Evolutionary conservation across 2,113 vertebrate genomes (phyloP).

Genomic region (Apeltes quadracus): DNA sequence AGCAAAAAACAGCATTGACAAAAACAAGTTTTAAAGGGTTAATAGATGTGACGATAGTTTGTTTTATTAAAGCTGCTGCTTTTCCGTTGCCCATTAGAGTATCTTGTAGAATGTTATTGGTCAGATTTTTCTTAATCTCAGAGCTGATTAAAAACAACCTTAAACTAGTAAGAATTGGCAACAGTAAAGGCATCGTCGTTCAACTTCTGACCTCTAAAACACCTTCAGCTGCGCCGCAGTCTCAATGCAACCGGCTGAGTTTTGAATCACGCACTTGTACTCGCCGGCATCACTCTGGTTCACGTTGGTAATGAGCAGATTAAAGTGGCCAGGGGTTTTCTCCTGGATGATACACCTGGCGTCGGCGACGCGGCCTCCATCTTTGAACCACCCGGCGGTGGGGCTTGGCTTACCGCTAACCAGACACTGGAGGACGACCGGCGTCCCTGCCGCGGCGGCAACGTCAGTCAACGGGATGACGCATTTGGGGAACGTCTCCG

Average conservation of each 20-base stretch:
- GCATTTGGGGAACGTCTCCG: slow-evolving; percentile 88
- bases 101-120: not conserved
- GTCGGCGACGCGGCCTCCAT: slow-evolving; percentile 82
- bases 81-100: not conserved
- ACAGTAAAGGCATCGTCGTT: not conserved
- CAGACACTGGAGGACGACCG: slow-evolving; percentile 89
- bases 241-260: slow-evolving; percentile 85
- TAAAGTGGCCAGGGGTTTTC: slow-evolving; percentile 85
- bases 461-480: slow-evolving; percentile 85
- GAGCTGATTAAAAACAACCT: not conserved
- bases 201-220: slow-evolving; percentile 66
- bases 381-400: slow-evolving; percentile 87
- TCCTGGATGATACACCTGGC: slow-evolving; percentile 86
- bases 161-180: not conserved
- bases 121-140: not conserved
- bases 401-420: slow-evolving; percentile 88
- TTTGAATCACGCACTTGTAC: slow-evolving; percentile 90
- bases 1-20: not conserved
- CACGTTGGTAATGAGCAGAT: slow-evolving; percentile 87
- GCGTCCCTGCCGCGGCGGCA: slow-evolving; percentile 83
- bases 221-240: slow-evolving; percentile 85
- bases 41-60: not conserved
- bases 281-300: slow-evolving; percentile 85
- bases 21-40: not conserved
- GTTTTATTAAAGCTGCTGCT: not conserved